These are phyloP conservation scores for Thripadectes ignobilis DNA, from an alignment of 2,797 vertebrate species.

Conservation along the genomic window DNA sequence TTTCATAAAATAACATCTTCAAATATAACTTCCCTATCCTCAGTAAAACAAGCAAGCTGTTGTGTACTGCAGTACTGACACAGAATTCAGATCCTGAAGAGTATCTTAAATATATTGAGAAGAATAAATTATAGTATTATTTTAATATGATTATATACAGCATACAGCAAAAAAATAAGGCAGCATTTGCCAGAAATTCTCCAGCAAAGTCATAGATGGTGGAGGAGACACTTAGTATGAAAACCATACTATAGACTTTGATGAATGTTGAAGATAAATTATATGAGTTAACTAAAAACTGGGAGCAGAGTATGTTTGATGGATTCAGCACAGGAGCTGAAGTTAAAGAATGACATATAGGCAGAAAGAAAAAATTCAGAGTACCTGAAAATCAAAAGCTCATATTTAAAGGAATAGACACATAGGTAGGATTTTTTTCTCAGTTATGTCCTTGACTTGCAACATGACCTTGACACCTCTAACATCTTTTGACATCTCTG, in stretches of 20 bases:
- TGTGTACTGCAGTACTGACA: not conserved
- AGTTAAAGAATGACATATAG: not conserved
- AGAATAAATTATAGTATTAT: not conserved
- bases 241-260: not conserved
- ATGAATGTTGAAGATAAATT: not conserved
- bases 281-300: not conserved
- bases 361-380: not conserved
- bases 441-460: not conserved
- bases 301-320: not conserved
- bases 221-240: not conserved
- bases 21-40: slow-evolving; percentile 47
- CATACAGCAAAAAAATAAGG: not conserved
- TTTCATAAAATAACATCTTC: slow-evolving; percentile 62
- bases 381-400: not conserved
- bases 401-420: not conserved
- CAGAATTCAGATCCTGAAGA: not conserved
- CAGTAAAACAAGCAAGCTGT: slow-evolving; percentile 38
- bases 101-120: not conserved
- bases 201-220: not conserved
- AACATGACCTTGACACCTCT: not conserved
- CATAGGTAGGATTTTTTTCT: not conserved
- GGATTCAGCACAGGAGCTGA: not conserved
- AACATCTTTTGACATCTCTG: not conserved
- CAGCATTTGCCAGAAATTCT: not conserved
- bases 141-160: not conserved